These are phyloP conservation scores for Muricea muricata DNA, from an alignment of 92 coral and sea anemone species.

Conservation along the genomic window DNA sequence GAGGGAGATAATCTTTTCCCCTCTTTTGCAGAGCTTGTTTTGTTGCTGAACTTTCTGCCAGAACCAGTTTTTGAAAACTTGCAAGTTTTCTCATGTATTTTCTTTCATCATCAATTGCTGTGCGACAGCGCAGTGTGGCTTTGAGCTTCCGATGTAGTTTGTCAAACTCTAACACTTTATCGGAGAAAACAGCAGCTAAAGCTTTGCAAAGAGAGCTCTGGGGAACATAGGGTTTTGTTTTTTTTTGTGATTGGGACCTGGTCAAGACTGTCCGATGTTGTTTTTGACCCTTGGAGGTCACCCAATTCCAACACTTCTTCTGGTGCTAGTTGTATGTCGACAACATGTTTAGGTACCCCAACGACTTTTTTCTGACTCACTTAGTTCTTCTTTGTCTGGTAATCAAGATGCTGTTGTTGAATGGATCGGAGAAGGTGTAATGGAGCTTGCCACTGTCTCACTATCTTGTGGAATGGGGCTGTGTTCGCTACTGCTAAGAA, in stretches of 20 bases:
- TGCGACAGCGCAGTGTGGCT: background rate
- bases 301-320: background rate
- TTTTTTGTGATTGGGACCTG: background rate
- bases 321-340: conserved; percentile 23
- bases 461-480: background rate
- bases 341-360: background rate
- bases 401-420: background rate
- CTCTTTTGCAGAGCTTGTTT: conserved; percentile 49
- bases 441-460: background rate
- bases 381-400: conserved; percentile 6
- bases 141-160: conserved; percentile 40
- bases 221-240: conserved; percentile 32
- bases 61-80: conserved; percentile 50
- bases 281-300: background rate
- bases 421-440: background rate
- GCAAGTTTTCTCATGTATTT: conserved; percentile 51
- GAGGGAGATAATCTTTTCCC: conserved; percentile 66
- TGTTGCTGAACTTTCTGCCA: conserved; percentile 30
- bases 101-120: conserved; percentile 2
- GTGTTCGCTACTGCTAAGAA: background rate
- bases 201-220: conserved; percentile 66
- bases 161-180: conserved; percentile 55
- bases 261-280: conserved; percentile 2
- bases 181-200: conserved; percentile 56
- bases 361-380: background rate